Conservation (phyloP, 2,113 vertebrate genomes). For the Nycticorax nycticorax region DNA sequence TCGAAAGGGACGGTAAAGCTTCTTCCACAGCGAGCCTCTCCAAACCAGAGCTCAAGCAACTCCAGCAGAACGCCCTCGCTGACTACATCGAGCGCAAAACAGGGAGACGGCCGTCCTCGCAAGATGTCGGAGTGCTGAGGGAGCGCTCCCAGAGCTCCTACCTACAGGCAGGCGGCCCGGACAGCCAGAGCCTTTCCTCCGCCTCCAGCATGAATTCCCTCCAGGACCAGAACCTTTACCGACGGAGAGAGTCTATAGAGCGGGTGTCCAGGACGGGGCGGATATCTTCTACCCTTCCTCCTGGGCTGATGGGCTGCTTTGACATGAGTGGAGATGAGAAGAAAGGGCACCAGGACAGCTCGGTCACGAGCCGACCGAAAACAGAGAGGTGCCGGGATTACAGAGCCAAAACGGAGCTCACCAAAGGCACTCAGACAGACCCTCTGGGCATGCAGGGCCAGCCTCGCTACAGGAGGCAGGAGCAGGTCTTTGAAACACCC, state of each 20-base stretch:
- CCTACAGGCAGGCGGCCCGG: conserved; percentile 63
- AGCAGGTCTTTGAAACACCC: conserved; percentile 47
- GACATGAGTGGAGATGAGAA: conserved; percentile 64
- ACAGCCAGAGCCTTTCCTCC: conserved; percentile 77
- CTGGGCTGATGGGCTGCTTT: conserved; percentile 37
- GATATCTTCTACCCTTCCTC: conserved; percentile 64
- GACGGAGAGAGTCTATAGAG: conserved; percentile 54
- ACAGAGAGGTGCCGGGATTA: conserved; percentile 38
- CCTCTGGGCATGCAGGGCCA: not conserved
- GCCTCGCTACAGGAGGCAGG: conserved; percentile 16
- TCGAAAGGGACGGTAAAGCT: conserved; percentile 79
- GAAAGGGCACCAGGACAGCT: conserved; percentile 15
- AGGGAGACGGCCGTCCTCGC: conserved; percentile 64
- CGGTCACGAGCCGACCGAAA: not conserved
- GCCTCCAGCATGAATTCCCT: conserved; percentile 87
- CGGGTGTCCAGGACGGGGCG: conserved; percentile 13
- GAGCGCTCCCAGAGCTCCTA: conserved; percentile 78
- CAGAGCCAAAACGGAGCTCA: conserved; percentile 47
- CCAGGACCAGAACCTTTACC: conserved; percentile 76
- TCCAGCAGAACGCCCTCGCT: conserved; percentile 88
- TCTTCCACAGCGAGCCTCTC: conserved; percentile 73
- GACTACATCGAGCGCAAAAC: conserved; percentile 91
- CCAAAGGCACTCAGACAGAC: conserved; percentile 25
- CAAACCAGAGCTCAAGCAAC: conserved; percentile 84
- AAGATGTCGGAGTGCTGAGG: conserved; percentile 34